Percentiles rank a stretch among this genome's conserved stretches.
Conservation (phyloP, 1,140 invertebrate genomes). For the Brachionus rubens region DNA sequence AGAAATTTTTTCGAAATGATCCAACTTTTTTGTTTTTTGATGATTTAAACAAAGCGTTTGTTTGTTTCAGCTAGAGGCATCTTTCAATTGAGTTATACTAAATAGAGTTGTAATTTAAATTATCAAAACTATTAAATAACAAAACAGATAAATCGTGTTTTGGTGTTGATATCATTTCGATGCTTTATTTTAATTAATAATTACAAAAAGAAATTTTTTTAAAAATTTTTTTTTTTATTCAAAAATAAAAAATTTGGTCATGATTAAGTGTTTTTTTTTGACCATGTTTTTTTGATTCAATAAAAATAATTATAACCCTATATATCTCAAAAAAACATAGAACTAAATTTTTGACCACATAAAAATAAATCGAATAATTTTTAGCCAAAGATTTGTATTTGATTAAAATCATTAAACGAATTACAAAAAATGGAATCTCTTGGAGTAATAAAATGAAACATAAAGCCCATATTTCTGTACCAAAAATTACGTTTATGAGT, state of each 20-base stretch:
- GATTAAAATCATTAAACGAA: conserved; percentile 17
- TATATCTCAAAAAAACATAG: conserved; percentile 37
- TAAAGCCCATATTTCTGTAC: conserved; percentile 44
- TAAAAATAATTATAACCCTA: conserved; percentile 14
- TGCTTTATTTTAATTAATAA: too few relatives aligned
- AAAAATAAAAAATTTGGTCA: conserved; percentile 6
- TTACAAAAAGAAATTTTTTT: too few relatives aligned
- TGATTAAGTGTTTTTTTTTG: not conserved
- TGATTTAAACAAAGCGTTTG: too few relatives aligned
- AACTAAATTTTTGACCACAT: conserved; percentile 38
- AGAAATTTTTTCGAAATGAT: too few relatives aligned
- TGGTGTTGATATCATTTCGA: too few relatives aligned
- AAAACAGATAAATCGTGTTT: too few relatives aligned
- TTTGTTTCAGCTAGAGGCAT: too few relatives aligned
- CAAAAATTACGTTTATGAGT: not conserved
- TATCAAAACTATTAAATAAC: too few relatives aligned
- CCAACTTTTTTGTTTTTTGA: too few relatives aligned
- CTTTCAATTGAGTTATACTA: too few relatives aligned
- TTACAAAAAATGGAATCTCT: conserved; percentile 44
- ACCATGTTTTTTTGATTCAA: not conserved
- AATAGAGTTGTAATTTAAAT: too few relatives aligned
- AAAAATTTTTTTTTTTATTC: not conserved
- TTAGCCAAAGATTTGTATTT: conserved; percentile 16
- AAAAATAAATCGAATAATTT: conserved; percentile 44
- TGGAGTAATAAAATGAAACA: not conserved